phyloP scores from a whole-genome alignment of 2,888 invertebrate genomes.

The Stratiomys singularior region DNA sequence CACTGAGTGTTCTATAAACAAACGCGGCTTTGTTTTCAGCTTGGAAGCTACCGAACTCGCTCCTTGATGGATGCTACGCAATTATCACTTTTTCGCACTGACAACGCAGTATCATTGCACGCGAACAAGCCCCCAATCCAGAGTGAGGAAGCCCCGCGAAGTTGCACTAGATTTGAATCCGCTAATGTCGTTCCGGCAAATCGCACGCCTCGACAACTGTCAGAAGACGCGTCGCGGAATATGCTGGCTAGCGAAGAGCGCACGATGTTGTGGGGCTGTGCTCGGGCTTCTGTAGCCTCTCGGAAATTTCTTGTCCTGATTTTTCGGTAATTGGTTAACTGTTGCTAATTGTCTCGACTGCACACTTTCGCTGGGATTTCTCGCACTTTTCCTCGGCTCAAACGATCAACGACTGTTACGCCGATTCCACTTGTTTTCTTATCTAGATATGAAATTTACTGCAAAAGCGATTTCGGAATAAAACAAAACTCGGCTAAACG shows the following conservation, averaged over 20 bases:
- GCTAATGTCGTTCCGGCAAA: conserved; percentile 13
- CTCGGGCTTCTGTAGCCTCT: neutral
- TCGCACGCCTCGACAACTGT: neutral
- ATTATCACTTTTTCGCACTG: neutral
- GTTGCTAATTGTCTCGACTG: neutral
- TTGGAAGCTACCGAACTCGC: neutral
- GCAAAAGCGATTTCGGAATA: neutral
- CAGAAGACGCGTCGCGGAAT: conserved; percentile 11
- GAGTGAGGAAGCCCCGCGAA: neutral
- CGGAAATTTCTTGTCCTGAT: neutral
- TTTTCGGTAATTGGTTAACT: neutral
- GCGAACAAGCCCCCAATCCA: neutral
- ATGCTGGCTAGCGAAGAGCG: neutral
- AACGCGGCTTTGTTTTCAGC: neutral
- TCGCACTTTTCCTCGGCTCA: neutral
- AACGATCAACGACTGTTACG: conserved; percentile 1
- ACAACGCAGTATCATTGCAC: conserved; percentile 21
- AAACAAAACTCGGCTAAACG: conserved; percentile 28
- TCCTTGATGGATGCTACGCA: conserved; percentile 1
- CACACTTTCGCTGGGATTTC: neutral
- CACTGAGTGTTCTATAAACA: neutral
- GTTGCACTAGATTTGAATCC: conserved; percentile 18
- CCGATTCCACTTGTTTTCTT: conserved; percentile 1
- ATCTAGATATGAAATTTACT: conserved; percentile 11
- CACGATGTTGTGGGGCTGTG: conserved; percentile 6